These are phyloP conservation scores for Amblyopsis hoosieri DNA, from an alignment of 2,797 vertebrate species.

Conservation along the genomic window DNA sequence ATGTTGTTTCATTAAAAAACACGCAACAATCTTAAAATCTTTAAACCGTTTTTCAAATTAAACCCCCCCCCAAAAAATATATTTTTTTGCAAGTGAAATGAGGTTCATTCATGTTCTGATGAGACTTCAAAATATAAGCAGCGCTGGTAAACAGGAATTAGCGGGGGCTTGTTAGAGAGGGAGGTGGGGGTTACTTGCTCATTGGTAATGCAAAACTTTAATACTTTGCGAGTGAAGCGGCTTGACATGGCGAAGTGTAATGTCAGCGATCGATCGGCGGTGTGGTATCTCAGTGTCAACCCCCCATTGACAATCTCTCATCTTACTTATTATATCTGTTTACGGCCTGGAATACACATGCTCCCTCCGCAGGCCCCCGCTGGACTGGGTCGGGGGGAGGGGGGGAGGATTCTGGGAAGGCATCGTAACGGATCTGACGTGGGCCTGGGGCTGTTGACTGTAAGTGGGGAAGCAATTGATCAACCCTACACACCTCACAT, in stretches of 20 bases:
- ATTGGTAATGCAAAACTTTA: slow-evolving; percentile 63
- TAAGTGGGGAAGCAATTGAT: not conserved
- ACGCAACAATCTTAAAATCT: too few relatives aligned
- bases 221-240: slow-evolving; percentile 36
- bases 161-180: slow-evolving; percentile 1
- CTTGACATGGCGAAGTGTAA: slow-evolving; percentile 61
- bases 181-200: slow-evolving; percentile 12
- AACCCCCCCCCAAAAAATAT: not conserved
- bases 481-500: not conserved
- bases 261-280: slow-evolving; percentile 68
- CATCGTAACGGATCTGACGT: slow-evolving; percentile 59
- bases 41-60: not conserved
- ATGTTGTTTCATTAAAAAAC: too few relatives aligned
- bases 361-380: slow-evolving; percentile 12
- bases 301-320: slow-evolving; percentile 81
- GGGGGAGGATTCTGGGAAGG: slow-evolving; percentile 60
- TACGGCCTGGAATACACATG: slow-evolving; percentile 61
- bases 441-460: slow-evolving; percentile 9
- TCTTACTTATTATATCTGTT: slow-evolving; percentile 75
- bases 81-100: slow-evolving; percentile 16
- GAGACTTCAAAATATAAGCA: slow-evolving; percentile 51
- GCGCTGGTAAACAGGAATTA: slow-evolving; percentile 57
- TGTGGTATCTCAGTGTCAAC: slow-evolving; percentile 74
- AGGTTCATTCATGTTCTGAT: slow-evolving; percentile 59
- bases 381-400: not conserved